A percentile compares a stretch with the other conserved stretches of the same genome.
These are phyloP conservation scores for Ceyx erithaca DNA, from an alignment of 2,797 vertebrate species.

Conservation along the genomic window DNA sequence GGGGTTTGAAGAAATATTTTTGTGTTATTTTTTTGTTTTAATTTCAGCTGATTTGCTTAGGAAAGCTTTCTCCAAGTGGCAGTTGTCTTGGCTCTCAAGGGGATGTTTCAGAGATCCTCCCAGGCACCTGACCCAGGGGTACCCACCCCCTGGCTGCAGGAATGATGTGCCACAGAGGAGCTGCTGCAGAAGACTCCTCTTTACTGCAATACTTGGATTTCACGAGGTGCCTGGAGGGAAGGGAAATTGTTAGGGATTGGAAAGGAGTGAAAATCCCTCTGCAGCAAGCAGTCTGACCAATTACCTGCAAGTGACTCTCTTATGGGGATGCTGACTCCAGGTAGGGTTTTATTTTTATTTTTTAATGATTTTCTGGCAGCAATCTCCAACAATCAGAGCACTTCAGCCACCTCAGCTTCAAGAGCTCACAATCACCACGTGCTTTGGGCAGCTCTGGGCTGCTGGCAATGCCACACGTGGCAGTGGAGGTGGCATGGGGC, in stretches of 20 bases:
- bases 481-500: neutral
- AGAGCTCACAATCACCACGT: constrained; percentile 9
- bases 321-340: neutral
- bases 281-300: neutral
- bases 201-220: constrained; percentile 12
- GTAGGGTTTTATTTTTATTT: neutral
- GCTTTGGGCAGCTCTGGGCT: constrained; percentile 29
- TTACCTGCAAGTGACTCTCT: neutral
- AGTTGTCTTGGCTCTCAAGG: neutral
- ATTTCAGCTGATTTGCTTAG: neutral
- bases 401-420: neutral
- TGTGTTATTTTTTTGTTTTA: neutral
- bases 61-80: neutral
- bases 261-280: neutral
- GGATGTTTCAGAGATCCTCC: neutral
- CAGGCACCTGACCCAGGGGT: neutral
- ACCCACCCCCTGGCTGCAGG: neutral
- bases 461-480: neutral
- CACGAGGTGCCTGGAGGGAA: neutral
- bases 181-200: constrained; percentile 14
- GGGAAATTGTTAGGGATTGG: neutral
- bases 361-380: neutral
- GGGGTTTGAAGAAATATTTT: too few relatives aligned
- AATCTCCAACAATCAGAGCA: neutral
- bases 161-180: constrained; percentile 50